Evolutionary conservation across 35 echinoderm and acorn worm genomes (phyloP).

Genomic region (Heliocidaris erythrogramma): DNA sequence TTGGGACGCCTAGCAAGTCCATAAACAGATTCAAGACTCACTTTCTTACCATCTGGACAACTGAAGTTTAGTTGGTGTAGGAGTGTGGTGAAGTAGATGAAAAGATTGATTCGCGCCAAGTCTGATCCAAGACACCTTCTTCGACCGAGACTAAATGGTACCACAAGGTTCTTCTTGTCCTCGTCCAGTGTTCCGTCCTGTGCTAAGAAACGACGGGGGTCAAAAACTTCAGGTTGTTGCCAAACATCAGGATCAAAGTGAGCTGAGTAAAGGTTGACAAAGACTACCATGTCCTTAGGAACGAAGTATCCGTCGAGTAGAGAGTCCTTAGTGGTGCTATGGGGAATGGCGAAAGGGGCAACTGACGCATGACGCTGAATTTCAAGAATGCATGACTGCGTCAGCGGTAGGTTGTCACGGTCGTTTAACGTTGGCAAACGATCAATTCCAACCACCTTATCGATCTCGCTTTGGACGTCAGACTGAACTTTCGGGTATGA

Average conservation of each 20-base stretch:
- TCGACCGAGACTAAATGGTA: background rate
- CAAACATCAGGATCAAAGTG: conserved; percentile 53
- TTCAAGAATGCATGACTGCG: conserved; percentile 71
- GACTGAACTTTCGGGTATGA: conserved; percentile 52
- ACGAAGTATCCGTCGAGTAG: too few species aligned
- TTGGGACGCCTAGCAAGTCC: too few species aligned
- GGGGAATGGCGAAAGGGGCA: conserved; percentile 63
- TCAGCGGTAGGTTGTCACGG: conserved; percentile 54
- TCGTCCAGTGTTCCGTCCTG: conserved; percentile 54
- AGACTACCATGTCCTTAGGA: too few species aligned
- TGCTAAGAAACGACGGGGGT: conserved; percentile 61
- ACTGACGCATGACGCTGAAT: conserved; percentile 55
- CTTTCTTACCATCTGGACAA: background rate
- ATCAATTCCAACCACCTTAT: conserved; percentile 70
- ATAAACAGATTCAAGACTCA: too few species aligned
- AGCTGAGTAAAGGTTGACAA: conserved; percentile 64
- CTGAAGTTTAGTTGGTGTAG: too few species aligned
- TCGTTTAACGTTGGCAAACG: conserved; percentile 52
- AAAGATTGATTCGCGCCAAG: too few species aligned
- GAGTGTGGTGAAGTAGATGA: background rate
- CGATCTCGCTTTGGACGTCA: conserved; percentile 43
- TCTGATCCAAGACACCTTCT: too few species aligned
- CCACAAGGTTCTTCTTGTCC: background rate
- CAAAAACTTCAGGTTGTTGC: conserved; percentile 63
- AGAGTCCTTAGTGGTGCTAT: too few species aligned